Conservation (phyloP, 2,113 vertebrate genomes). For the Chrysemys picta region DNA sequence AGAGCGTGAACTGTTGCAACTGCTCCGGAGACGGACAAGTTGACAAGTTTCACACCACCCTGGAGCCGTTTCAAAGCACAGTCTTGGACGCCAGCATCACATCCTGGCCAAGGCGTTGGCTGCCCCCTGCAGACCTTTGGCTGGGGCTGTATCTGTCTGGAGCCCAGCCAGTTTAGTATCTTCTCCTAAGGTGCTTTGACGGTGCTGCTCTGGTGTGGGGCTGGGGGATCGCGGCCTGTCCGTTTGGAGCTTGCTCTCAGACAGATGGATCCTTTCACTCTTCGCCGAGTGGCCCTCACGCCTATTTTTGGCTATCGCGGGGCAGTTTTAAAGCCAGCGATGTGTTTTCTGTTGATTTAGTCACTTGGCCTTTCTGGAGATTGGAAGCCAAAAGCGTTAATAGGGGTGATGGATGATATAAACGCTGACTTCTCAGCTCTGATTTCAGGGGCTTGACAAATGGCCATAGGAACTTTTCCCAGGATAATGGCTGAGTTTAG, state of each 20-base stretch:
- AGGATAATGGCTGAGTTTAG: slow-evolving; percentile 66
- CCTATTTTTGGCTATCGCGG: neutral
- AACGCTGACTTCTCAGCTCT: slow-evolving; percentile 69
- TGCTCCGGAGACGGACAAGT: slow-evolving; percentile 23
- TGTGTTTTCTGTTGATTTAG: slow-evolving; percentile 64
- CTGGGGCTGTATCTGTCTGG: neutral
- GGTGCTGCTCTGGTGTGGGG: neutral
- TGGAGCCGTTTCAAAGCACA: slow-evolving; percentile 44
- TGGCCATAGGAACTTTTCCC: slow-evolving; percentile 68
- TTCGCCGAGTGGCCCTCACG: neutral
- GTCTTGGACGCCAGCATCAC: neutral
- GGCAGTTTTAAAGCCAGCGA: neutral
- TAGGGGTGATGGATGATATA: slow-evolving; percentile 72
- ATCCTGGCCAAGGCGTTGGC: slow-evolving; percentile 56
- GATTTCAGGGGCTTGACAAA: slow-evolving; percentile 74
- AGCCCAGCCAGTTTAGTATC: neutral
- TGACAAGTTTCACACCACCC: neutral
- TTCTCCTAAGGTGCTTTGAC: neutral
- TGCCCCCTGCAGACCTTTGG: slow-evolving; percentile 34
- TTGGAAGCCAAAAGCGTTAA: slow-evolving; percentile 70
- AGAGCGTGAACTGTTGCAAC: slow-evolving; percentile 23
- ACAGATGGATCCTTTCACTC: neutral
- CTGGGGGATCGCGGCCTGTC: slow-evolving; percentile 9
- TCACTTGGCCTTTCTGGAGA: slow-evolving; percentile 60
- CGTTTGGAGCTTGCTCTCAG: neutral